These are phyloP conservation scores for Leuciscus idus DNA, from an alignment of 2,113 vertebrate species.

Conservation along the genomic window DNA sequence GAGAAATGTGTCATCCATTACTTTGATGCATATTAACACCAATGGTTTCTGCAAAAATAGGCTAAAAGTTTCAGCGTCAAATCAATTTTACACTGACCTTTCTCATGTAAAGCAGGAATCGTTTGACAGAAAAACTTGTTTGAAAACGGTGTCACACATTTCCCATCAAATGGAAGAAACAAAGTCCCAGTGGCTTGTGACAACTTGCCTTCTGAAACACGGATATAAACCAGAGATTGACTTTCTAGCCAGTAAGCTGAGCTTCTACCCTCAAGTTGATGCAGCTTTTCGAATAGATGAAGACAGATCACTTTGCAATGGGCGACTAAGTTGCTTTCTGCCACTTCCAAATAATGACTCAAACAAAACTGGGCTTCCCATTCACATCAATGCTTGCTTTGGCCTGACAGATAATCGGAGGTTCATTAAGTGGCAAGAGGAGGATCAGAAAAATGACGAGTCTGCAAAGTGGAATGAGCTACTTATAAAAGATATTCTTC, in stretches of 20 bases:
- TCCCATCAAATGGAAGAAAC: constrained; percentile 55
- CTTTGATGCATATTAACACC: constrained; percentile 67
- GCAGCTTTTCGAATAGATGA: constrained; percentile 75
- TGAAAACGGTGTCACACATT: constrained; percentile 66
- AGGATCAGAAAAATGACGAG: constrained; percentile 76
- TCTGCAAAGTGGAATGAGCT: constrained; percentile 83
- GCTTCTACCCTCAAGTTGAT: constrained; percentile 78
- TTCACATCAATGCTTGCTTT: constrained; percentile 82
- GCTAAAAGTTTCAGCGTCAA: constrained; percentile 67
- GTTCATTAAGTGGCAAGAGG: constrained; percentile 83
- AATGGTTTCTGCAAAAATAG: constrained; percentile 64
- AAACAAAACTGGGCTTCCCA: constrained; percentile 78
- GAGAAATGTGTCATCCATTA: constrained; percentile 73
- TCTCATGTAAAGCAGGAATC: background rate
- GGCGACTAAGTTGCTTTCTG: constrained; percentile 81
- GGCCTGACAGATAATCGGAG: constrained; percentile 84
- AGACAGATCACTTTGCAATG: constrained; percentile 54
- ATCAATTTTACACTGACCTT: constrained; percentile 1
- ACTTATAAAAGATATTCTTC: constrained; percentile 78
- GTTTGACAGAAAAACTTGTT: constrained; percentile 55
- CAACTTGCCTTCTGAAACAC: constrained; percentile 69
- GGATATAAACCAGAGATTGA: constrained; percentile 62
- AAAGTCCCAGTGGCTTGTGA: constrained; percentile 69
- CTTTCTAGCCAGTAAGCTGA: constrained; percentile 70
- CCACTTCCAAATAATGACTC: constrained; percentile 84